These are phyloP conservation scores for Delphinus delphis DNA, from an alignment of 2,113 vertebrate species.

Conservation along the genomic window DNA sequence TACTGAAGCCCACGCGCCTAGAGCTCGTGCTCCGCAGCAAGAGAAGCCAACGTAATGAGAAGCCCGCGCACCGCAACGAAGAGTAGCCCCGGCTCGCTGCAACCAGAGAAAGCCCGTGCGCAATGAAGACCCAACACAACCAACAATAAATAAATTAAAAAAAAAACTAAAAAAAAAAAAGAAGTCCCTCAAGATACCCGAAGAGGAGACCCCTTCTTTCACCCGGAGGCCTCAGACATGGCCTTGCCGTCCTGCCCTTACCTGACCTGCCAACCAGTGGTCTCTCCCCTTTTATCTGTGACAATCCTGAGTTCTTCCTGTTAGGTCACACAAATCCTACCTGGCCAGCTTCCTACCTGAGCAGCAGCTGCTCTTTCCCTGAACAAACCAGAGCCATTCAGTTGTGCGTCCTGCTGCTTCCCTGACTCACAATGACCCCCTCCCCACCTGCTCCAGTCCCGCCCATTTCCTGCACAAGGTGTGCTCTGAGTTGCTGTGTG, in stretches of 20 bases:
- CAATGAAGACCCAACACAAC: too few relatives aligned
- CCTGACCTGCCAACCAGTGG: rapidly evolving
- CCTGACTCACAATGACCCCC: rapidly evolving
- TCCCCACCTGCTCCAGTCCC: rapidly evolving
- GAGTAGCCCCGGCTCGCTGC: too few relatives aligned
- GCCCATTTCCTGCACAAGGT: not conserved
- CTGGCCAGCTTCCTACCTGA: rapidly evolving
- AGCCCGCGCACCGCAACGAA: too few relatives aligned
- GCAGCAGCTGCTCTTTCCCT: not conserved
- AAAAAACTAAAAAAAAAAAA: not conserved
- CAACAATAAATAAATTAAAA: too few relatives aligned
- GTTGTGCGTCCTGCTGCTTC: rapidly evolving
- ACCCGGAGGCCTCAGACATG: rapidly evolving
- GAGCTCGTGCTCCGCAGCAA: too few relatives aligned
- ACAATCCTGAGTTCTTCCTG: not conserved
- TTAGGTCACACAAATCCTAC: not conserved
- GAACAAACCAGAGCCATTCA: rapidly evolving
- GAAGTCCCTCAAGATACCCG: not conserved
- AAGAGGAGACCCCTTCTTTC: not conserved
- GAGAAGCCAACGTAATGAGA: too few relatives aligned
- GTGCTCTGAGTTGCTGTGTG: rapidly evolving
- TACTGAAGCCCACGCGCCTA: too few relatives aligned
- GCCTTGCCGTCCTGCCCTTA: rapidly evolving
- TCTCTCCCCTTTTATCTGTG: rapidly evolving
- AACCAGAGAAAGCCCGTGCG: too few relatives aligned